A percentile compares a stretch with the other conserved stretches of the same genome.
Conservation (phyloP, 2,797 vertebrate genomes). For the Myripristis murdjan region DNA sequence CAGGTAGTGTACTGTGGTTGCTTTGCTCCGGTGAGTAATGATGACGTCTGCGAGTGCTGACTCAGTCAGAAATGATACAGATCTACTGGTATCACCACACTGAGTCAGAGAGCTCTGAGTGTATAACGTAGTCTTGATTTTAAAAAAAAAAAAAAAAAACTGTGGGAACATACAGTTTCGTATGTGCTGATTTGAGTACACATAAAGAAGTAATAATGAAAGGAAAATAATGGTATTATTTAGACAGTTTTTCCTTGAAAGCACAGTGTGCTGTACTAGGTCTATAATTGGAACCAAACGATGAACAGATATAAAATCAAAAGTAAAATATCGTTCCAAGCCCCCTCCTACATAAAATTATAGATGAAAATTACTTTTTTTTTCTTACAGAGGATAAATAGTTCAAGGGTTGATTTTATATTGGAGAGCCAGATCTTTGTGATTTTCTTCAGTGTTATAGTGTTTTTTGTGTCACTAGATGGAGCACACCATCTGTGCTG, state of each 20-base stretch:
- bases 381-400: background rate
- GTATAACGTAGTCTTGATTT: slow-evolving; percentile 1
- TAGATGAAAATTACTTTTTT: background rate
- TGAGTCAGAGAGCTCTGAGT: slow-evolving; percentile 38
- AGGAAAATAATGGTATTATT: background rate
- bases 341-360: too few species aligned
- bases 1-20: slow-evolving; percentile 42
- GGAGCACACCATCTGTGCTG: background rate
- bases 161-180: slow-evolving; percentile 3
- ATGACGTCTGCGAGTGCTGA: slow-evolving; percentile 46
- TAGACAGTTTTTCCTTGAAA: background rate
- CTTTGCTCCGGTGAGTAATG: slow-evolving; percentile 28
- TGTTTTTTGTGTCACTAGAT: background rate
- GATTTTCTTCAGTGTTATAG: background rate
- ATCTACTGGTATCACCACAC: slow-evolving; percentile 27
- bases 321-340: too few species aligned
- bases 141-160: too few species aligned
- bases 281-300: background rate
- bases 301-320: too few species aligned
- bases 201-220: background rate
- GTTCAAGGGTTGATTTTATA: background rate
- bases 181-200: background rate
- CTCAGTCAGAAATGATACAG: slow-evolving; percentile 41
- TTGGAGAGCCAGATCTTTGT: background rate
- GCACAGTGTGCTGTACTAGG: background rate